A percentile compares a stretch with the other conserved stretches of the same genome.
phyloP scores from a whole-genome alignment of 1,140 invertebrate species.

The Aphaenogaster rudis region DNA sequence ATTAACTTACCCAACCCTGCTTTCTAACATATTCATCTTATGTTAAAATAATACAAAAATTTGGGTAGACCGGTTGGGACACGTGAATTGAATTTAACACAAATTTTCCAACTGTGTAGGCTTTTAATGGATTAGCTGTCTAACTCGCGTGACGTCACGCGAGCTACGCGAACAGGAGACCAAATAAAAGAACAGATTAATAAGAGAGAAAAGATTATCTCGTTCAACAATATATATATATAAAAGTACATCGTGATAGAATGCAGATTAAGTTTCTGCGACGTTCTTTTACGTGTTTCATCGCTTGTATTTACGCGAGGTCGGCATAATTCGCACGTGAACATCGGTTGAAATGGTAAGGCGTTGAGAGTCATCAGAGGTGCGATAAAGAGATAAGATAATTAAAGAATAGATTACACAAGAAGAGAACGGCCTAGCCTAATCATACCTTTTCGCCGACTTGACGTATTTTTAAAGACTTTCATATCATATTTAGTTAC shows the following conservation, averaged over 20 bases:
- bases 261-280: not conserved
- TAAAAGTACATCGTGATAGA: not conserved
- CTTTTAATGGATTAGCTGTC: not conserved
- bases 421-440: not conserved
- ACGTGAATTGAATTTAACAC: too few species aligned
- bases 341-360: not conserved
- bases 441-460: slow-evolving; percentile 8
- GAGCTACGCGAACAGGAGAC: not conserved
- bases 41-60: too few species aligned
- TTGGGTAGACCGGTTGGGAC: too few species aligned
- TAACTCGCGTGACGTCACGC: not conserved
- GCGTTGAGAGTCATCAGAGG: not conserved
- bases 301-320: not conserved
- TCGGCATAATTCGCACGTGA: slow-evolving; percentile 17
- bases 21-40: too few species aligned
- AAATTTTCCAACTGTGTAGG: too few species aligned
- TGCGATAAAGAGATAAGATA: slow-evolving; percentile 62
- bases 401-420: slow-evolving; percentile 55
- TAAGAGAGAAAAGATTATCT: slow-evolving; percentile 4
- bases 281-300: not conserved
- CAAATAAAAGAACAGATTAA: slow-evolving; percentile 13
- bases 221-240: not conserved
- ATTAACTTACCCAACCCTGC: too few species aligned
- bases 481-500: not conserved
- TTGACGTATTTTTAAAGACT: not conserved